Percentiles rank a stretch among this genome's conserved stretches.
phyloP scores from a whole-genome alignment of 64 coral and sea anemone genomes.

The Actinia equina region DNA sequence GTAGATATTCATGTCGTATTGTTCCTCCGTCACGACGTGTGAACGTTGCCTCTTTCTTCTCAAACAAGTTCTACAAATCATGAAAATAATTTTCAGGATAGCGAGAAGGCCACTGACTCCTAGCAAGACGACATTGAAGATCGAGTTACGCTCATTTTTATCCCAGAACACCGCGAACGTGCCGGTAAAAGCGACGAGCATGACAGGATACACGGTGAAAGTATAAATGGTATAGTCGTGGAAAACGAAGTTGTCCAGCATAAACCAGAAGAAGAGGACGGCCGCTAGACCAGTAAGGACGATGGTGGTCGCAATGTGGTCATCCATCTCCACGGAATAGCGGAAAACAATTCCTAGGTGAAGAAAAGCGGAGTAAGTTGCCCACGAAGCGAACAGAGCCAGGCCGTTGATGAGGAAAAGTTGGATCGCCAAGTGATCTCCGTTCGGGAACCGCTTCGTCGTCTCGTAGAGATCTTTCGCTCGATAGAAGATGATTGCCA shows the following conservation, averaged over 20 bases:
- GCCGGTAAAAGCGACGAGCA: slow-evolving; percentile 71
- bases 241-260: slow-evolving; percentile 78
- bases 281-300: slow-evolving; percentile 48
- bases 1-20: slow-evolving; percentile 17
- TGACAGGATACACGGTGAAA: slow-evolving; percentile 57
- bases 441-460: slow-evolving; percentile 45
- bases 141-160: slow-evolving; percentile 55
- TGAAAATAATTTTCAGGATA: slow-evolving; percentile 52
- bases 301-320: slow-evolving; percentile 66
- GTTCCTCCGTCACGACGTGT: slow-evolving; percentile 19
- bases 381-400: slow-evolving; percentile 72
- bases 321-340: slow-evolving; percentile 64
- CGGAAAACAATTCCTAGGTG: slow-evolving; percentile 64
- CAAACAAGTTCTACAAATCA: slow-evolving; percentile 46
- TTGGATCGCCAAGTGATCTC: slow-evolving; percentile 66
- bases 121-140: slow-evolving; percentile 58
- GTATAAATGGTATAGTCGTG: slow-evolving; percentile 52
- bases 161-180: slow-evolving; percentile 55
- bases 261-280: slow-evolving; percentile 80
- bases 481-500: slow-evolving; percentile 65
- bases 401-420: slow-evolving; percentile 77
- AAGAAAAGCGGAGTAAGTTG: slow-evolving; percentile 54
- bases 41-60: slow-evolving; percentile 13
- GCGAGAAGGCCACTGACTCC: slow-evolving; percentile 44
- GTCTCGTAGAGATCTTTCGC: slow-evolving; percentile 27